phyloP scores from a whole-genome alignment of 2,113 vertebrate species.

The Callocephalon fimbriatum region DNA sequence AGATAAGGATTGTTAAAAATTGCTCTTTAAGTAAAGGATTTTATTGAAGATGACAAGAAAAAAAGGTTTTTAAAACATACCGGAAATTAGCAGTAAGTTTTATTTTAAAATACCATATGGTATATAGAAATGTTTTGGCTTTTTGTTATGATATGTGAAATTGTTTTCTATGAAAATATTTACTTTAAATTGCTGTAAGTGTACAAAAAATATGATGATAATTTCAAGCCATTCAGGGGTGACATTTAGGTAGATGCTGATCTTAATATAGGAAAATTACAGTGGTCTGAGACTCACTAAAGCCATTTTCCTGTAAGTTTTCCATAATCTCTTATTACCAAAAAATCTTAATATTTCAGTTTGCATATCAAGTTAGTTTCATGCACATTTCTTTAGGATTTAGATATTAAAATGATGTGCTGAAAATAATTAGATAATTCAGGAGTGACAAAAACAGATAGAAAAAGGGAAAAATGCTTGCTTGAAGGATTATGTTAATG shows the following conservation, averaged over 20 bases:
- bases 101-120: not conserved
- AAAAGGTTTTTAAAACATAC: not conserved
- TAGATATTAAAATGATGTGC: not conserved
- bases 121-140: accelerated
- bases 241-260: slow-evolving; percentile 33
- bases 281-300: not conserved
- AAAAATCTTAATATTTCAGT: not conserved
- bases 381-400: not conserved
- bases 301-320: not conserved
- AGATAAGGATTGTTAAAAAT: not conserved
- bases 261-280: slow-evolving; percentile 20
- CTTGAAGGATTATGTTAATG: not conserved
- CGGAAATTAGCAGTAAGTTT: not conserved
- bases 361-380: not conserved
- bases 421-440: not conserved
- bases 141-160: not conserved
- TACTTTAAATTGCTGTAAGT: not conserved
- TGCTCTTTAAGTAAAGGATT: not conserved
- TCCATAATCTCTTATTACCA: not conserved
- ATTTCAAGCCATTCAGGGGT: not conserved
- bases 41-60: not conserved
- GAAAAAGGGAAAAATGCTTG: not conserved
- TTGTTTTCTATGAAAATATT: not conserved
- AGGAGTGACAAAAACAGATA: not conserved
- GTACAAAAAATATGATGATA: not conserved